These are phyloP conservation scores for Strix uralensis DNA, from an alignment of 2,113 vertebrate genomes.

Conservation along the genomic window DNA sequence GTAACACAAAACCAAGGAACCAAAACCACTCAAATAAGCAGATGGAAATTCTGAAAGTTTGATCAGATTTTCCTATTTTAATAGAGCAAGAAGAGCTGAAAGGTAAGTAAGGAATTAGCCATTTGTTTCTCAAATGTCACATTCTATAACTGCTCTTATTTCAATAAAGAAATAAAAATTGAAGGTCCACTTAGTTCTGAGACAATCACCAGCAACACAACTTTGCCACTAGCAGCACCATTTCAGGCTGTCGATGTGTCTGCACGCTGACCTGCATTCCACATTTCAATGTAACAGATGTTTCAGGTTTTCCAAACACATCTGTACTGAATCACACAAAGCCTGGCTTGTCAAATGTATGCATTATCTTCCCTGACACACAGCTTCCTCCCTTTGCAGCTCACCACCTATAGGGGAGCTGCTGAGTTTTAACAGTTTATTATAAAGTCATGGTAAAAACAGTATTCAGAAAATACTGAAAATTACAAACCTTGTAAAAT, in stretches of 20 bases:
- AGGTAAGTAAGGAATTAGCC: neutral
- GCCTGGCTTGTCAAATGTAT: slow-evolving; percentile 70
- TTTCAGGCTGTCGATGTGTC: slow-evolving; percentile 51
- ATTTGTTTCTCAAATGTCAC: neutral
- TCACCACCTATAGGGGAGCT: neutral
- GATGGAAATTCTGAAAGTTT: neutral
- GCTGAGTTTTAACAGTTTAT: neutral
- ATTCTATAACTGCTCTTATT: neutral
- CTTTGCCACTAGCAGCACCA: neutral
- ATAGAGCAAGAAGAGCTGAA: neutral
- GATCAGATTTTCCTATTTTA: neutral
- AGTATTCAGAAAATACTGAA: neutral
- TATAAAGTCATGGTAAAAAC: neutral
- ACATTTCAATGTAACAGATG: slow-evolving; percentile 73
- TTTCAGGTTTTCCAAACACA: slow-evolving; percentile 83
- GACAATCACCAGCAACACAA: neutral
- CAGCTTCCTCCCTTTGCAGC: neutral
- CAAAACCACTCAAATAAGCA: neutral
- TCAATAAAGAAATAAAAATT: fast-evolving
- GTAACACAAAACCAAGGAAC: neutral
- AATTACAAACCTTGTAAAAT: neutral
- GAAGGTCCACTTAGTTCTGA: neutral
- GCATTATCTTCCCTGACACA: neutral
- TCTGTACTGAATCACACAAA: slow-evolving; percentile 82
- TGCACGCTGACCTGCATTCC: slow-evolving; percentile 67